phyloP scores from a whole-genome alignment of 2,888 invertebrate species.

The Pemphredon lugubris region DNA sequence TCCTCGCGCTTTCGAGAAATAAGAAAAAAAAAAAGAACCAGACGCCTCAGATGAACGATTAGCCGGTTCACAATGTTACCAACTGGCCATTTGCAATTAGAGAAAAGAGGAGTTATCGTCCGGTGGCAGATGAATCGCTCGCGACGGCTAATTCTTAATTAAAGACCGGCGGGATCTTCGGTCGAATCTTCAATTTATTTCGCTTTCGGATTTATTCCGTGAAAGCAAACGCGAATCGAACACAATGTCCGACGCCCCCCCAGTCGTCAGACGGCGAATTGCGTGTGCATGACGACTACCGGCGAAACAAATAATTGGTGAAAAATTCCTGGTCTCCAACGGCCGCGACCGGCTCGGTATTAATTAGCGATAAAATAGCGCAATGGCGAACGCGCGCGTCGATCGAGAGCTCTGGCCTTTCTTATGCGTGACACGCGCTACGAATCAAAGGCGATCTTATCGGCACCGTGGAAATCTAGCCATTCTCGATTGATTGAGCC shows the following conservation, averaged over 20 bases:
- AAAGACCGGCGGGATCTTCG: background rate
- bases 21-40: too few species aligned
- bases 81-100: background rate
- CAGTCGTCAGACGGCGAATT: background rate
- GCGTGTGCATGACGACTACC: slow-evolving; percentile 32
- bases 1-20: slow-evolving; percentile 41
- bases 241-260: slow-evolving; percentile 8
- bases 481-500: too few species aligned
- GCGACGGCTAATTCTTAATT: slow-evolving; percentile 17
- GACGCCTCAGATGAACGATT: slow-evolving; percentile 16
- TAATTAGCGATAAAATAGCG: slow-evolving; percentile 74
- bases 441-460: slow-evolving; percentile 17
- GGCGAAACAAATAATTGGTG: slow-evolving; percentile 72
- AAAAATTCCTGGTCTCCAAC: slow-evolving; percentile 73
- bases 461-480: background rate
- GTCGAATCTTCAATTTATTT: slow-evolving; percentile 5
- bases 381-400: slow-evolving; percentile 60
- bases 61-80: background rate
- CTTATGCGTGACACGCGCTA: slow-evolving; percentile 32
- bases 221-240: slow-evolving; percentile 26
- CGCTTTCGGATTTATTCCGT: slow-evolving; percentile 37
- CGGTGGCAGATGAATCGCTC: background rate
- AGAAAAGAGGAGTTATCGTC: background rate
- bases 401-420: slow-evolving; percentile 50
- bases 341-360: slow-evolving; percentile 71